phyloP scores from a whole-genome alignment of 2,113 vertebrate species.

The Speoplatyrhinus poulsoni region DNA sequence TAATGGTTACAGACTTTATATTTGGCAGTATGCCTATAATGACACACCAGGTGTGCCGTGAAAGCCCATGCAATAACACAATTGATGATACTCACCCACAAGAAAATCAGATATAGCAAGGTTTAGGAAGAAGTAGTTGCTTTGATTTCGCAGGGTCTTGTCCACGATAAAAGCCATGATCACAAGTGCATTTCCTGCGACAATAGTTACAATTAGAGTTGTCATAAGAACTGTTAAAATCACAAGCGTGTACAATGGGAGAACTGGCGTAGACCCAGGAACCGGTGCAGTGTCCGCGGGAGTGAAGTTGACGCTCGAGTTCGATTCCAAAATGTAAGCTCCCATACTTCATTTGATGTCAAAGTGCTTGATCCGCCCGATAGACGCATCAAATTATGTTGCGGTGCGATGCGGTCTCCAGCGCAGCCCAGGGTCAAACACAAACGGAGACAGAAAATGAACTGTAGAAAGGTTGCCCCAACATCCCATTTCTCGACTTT shows the following conservation, averaged over 20 bases:
- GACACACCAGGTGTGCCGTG: too few relatives aligned
- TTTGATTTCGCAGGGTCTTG: conserved; percentile 86
- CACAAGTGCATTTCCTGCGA: conserved; percentile 85
- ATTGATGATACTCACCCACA: conserved; percentile 81
- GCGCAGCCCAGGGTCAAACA: conserved; percentile 33
- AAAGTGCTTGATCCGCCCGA: background rate
- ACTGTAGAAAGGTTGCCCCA: conserved; percentile 16
- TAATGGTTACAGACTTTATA: too few relatives aligned
- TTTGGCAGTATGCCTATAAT: too few relatives aligned
- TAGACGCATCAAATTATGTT: background rate
- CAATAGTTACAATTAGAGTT: conserved; percentile 79
- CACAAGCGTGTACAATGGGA: conserved; percentile 63
- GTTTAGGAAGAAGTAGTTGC: conserved; percentile 90
- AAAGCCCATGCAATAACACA: background rate
- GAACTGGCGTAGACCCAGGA: conserved; percentile 38
- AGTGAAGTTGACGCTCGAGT: conserved; percentile 71
- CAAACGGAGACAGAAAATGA: conserved; percentile 12
- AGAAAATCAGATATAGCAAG: conserved; percentile 93
- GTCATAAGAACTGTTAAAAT: conserved; percentile 82
- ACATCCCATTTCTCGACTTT: conserved; percentile 38
- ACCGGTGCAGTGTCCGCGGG: conserved; percentile 37
- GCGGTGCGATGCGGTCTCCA: conserved; percentile 30
- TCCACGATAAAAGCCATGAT: conserved; percentile 88
- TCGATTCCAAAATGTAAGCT: conserved; percentile 67
- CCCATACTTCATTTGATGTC: conserved; percentile 50